phyloP scores from a whole-genome alignment of 2,797 vertebrate species.

The Bufotes viridis region DNA sequence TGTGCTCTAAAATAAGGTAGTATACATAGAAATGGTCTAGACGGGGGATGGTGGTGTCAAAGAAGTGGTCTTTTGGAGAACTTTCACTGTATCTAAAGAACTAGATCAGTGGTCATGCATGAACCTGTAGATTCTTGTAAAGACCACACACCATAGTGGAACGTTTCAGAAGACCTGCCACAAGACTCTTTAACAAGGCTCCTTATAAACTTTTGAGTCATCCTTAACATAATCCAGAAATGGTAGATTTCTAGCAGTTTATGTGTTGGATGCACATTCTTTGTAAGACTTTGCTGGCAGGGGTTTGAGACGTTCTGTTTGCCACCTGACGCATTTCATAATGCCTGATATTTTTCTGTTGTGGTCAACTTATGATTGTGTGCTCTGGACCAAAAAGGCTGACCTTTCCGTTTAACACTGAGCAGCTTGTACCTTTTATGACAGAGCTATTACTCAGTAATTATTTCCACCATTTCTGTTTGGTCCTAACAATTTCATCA shows the following conservation, averaged over 20 bases:
- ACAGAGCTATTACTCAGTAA: constrained; percentile 13
- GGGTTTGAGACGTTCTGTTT: constrained; percentile 23
- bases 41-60: too few relatives aligned
- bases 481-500: constrained; percentile 8
- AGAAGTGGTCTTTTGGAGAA: too few relatives aligned
- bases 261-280: constrained; percentile 15
- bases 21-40: too few relatives aligned
- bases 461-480: constrained; percentile 36
- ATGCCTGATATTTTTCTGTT: constrained; percentile 50
- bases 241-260: background rate
- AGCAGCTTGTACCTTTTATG: constrained; percentile 13
- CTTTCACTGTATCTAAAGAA: too few relatives aligned
- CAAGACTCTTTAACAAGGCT: background rate
- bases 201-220: background rate
- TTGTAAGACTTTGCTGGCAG: background rate
- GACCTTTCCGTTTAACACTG: constrained; percentile 49
- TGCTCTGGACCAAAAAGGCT: constrained; percentile 17
- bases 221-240: background rate
- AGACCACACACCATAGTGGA: background rate
- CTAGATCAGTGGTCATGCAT: background rate
- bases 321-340: constrained; percentile 34
- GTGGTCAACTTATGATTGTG: constrained; percentile 31
- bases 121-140: background rate
- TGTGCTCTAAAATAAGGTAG: too few relatives aligned
- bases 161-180: background rate